phyloP scores from a whole-genome alignment of 2,797 vertebrate genomes.

The Lerista edwardsae region DNA sequence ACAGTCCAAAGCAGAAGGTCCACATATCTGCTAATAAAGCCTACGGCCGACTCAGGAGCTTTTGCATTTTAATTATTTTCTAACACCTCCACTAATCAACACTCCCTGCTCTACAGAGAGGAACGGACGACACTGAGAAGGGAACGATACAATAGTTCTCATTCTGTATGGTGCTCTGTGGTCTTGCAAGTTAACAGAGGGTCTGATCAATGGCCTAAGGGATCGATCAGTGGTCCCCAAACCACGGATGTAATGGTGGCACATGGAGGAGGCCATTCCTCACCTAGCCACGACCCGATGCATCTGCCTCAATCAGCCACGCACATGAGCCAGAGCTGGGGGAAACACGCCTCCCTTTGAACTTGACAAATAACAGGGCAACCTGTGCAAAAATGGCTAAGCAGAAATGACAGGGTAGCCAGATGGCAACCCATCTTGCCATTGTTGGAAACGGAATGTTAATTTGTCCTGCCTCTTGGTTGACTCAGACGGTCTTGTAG shows the following conservation, averaged over 20 bases:
- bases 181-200: background rate
- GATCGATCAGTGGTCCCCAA: too few species aligned
- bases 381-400: background rate
- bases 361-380: background rate
- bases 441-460: background rate
- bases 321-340: too few species aligned
- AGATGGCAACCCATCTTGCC: background rate
- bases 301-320: too few species aligned
- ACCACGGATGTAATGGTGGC: too few species aligned
- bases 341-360: too few species aligned
- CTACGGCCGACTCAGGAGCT: constrained; percentile 50
- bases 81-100: constrained; percentile 53
- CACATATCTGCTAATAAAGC: constrained; percentile 65
- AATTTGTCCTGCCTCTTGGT: background rate
- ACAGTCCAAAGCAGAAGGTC: constrained; percentile 61
- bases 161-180: fast-evolving
- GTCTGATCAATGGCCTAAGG: fast-evolving
- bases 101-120: constrained; percentile 31
- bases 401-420: background rate
- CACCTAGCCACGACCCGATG: too few species aligned
- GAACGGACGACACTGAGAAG: background rate
- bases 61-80: constrained; percentile 61
- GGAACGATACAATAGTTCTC: fast-evolving
- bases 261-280: too few species aligned
- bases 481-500: background rate